Base-by-base conservation (phyloP, 2,113 vertebrate species). In the Hydrolagus affinis region DNA sequence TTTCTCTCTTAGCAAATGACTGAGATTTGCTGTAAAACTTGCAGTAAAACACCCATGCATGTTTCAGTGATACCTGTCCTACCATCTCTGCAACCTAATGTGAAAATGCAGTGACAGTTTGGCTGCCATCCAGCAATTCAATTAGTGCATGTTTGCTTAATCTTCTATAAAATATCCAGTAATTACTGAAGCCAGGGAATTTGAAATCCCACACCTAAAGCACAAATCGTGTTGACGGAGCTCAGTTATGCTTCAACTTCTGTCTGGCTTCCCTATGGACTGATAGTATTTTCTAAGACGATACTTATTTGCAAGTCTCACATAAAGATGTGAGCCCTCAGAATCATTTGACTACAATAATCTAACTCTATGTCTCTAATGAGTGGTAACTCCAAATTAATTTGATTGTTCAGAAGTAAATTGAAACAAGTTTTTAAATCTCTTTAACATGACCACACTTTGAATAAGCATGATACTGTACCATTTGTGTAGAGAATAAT, bases 61-160 rank as follows among this genome's bases (percentile, higher is more conserved):
- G 28, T 59, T 76, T 87, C 44, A 44, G 44, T 44, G 76, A 87
- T 44, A 72, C 0, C 0, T 60, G 69, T 73, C 72, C 86, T 56
- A 85, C 85, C 17, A 19, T 32, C 2, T 28, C 25, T 66, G 78
- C 62, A 66, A 28, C 25, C 44, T 83, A 86, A 30, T 88, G 87
- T 86, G 28, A 86, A 85, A 77, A 3, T 19, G 66, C 62, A 85
- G 2, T 88, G 88, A 32, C 86, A 66, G 1, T 0, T 85, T 89
- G 89, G 89, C 86, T 88, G 72, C 85, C 87, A 85, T 87, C 89
- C 89, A 91, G 85, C 0, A 86, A 11, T 88, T 91, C 90, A 92
- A 92, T 91, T 91, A 90, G 76, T 11, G 77, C 75, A 88, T 87
- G 19, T 87, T 91, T 90, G 76, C 87, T 85, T 91, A 88, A 90